Evolutionary conservation across 2,113 vertebrate genomes (phyloP), one percentile per base, ranked within the genome.

Genomic region (Atherinomorus stipes): DNA sequence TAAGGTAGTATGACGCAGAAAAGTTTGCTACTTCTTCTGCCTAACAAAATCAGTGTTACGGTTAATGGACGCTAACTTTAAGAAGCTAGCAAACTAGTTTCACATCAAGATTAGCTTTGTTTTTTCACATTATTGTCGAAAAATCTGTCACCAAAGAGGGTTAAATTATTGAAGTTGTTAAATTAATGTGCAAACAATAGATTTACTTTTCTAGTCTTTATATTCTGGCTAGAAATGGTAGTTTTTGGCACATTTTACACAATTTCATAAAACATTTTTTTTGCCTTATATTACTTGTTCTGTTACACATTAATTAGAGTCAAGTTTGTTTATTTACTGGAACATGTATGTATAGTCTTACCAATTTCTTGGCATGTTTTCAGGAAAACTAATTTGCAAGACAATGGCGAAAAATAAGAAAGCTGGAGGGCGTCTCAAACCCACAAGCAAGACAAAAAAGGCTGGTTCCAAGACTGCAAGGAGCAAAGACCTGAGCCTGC

Each of bases 401-500:
- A 85, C 61, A 26, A 91, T 88, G 85, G 73, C 78, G 42, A 88
- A 66, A 60, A 83, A 86, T 5, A 88, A 74, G 57, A 58, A 21
- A 0, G 52, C 0, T 1, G 3, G n/a, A 50, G 26, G 70, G 9
- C 10, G 18, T 13, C 16, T 61, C 37, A 54, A 4, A 16, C 26
- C 74, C 26, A 49, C 34, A 6, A 45, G 57, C 68, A 83, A 71
- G 64, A 64, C 71, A 10, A 83, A 73, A 52, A 86, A 63, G 11
- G 23, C n/a, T 13, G 70, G 7, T 38, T 53, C 74, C 50, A 63
- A 76, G 42, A 66, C 67, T 38, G 9, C 64, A 19, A 44, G 51
- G 34, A 38, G 76, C 45, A 63, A 67, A 19, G 85, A 78, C 38
- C 34, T 44, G 38, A 66, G 42, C 54, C 57, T 76, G 42, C 40